These are phyloP conservation scores for Hystrix brachyura DNA, from an alignment of 2,113 vertebrate genomes.

Conservation along the genomic window DNA sequence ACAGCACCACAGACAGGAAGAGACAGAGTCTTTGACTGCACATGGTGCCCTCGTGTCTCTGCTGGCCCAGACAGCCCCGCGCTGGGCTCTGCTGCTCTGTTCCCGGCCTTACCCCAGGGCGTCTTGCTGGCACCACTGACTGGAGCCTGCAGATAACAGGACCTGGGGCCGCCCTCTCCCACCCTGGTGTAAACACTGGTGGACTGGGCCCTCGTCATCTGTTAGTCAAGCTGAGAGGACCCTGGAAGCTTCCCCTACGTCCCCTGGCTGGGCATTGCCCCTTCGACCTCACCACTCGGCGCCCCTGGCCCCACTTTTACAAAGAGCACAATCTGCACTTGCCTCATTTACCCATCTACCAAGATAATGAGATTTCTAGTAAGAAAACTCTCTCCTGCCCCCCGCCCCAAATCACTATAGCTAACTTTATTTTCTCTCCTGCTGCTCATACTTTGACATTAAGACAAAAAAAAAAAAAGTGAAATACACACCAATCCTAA, in stretches of 20 bases:
- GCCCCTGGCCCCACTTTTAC: not conserved
- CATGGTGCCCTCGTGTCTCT: fast-evolving
- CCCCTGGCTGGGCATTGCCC: not conserved
- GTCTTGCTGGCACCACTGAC: not conserved
- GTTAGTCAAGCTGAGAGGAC: not conserved
- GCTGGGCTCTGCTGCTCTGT: not conserved
- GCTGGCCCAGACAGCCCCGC: not conserved
- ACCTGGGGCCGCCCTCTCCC: not conserved
- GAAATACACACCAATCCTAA: not conserved
- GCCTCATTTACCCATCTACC: not conserved
- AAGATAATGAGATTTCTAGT: not conserved
- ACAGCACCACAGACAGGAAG: not conserved
- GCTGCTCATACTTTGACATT: not conserved
- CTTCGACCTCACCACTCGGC: not conserved
- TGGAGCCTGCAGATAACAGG: too few species aligned
- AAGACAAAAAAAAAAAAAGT: not conserved
- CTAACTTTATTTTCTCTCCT: not conserved
- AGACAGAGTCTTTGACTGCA: not conserved
- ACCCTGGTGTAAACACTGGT: fast-evolving
- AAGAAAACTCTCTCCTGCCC: not conserved
- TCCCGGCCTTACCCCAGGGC: not conserved
- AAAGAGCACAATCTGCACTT: not conserved
- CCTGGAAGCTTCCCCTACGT: not conserved
- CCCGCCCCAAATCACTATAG: not conserved
- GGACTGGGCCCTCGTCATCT: not conserved